Percentiles rank a stretch among this genome's conserved stretches.
phyloP scores from a whole-genome alignment of 2,113 vertebrate genomes.

The Pituophis catenifer region DNA sequence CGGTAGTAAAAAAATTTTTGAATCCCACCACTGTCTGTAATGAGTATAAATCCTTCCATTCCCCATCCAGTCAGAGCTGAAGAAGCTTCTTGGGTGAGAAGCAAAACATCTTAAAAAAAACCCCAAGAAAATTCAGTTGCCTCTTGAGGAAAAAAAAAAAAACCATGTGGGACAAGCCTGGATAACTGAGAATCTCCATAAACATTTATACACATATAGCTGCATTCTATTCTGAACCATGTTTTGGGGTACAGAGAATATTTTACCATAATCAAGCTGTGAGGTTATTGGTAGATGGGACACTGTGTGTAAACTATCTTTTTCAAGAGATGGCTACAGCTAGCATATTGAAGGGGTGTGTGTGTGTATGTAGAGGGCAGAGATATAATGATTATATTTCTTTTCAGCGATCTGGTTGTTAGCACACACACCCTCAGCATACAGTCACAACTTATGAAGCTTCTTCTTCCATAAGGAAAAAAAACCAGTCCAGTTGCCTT shows the following conservation, averaged over 20 bases:
- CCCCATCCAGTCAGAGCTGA: no score
- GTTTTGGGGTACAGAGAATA: neutral
- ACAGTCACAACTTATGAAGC: neutral
- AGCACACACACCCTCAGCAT: neutral
- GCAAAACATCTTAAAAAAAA: no score
- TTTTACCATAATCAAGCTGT: neutral
- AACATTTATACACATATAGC: neutral
- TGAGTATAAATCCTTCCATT: no score
- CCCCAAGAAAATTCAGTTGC: no score
- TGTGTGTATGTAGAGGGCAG: no score
- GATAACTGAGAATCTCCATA: no score
- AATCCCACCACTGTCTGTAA: no score
- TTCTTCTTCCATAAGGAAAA: neutral
- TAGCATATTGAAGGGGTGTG: neutral
- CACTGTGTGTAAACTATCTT: neutral
- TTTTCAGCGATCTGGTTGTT: neutral
- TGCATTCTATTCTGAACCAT: neutral
- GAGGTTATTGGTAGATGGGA: neutral
- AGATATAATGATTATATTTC: neutral
- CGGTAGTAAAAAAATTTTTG: no score
- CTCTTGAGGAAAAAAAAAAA: no score
- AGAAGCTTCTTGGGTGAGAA: no score
- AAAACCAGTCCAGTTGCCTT: neutral
- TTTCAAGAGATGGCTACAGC: neutral
- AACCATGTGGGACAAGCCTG: no score